Conservation (phyloP, 2,113 vertebrate species). For the Leucoraja erinaceus region DNA sequence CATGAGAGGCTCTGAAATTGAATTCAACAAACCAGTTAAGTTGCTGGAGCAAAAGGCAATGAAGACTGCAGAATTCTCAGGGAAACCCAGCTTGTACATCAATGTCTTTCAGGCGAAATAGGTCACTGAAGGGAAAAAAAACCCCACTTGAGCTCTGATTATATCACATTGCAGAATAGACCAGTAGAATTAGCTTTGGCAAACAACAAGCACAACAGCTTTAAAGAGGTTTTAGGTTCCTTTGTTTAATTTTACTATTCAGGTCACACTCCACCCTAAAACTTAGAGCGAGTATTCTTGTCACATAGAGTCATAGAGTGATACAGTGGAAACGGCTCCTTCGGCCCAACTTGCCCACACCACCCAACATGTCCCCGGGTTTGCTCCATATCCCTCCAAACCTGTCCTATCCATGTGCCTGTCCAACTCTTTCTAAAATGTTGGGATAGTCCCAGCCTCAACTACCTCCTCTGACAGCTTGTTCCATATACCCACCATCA, state of each 20-base stretch:
- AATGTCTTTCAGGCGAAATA: not conserved
- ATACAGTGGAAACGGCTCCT: no score
- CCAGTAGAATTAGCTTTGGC: not conserved
- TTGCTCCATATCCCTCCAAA: no score
- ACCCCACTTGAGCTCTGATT: not conserved
- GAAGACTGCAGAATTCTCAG: not conserved
- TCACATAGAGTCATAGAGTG: not conserved
- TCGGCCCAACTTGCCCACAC: no score
- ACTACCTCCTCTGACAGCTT: no score
- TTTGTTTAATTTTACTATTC: not conserved
- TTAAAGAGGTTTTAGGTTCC: not conserved
- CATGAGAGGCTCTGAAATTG: not conserved
- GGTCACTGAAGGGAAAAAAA: not conserved
- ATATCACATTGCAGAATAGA: not conserved
- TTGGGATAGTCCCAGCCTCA: no score
- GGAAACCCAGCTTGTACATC: not conserved
- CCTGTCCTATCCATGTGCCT: no score
- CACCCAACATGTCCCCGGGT: no score
- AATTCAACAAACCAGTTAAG: conserved; percentile 9
- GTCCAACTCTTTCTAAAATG: no score
- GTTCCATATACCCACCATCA: no score
- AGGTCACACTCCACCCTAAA: not conserved
- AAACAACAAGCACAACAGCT: not conserved
- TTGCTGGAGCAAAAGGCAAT: not conserved
- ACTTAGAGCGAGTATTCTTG: not conserved